Base-by-base conservation (phyloP, 2,888 invertebrate species). In the Beris chalybata region DNA sequence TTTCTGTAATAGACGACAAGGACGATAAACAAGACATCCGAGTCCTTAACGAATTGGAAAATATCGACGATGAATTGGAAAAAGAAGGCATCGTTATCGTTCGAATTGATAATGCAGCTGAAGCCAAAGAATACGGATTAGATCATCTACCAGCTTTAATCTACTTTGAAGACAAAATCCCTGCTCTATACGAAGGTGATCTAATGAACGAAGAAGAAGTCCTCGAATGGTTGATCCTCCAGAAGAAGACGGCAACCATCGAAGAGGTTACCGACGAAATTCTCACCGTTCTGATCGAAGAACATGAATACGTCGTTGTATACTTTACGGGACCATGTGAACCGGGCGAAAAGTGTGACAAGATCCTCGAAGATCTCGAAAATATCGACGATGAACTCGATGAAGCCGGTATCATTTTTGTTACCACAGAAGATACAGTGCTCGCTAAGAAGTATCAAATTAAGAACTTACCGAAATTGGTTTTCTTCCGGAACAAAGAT, bases 231-330 rank as follows among this genome's bases (percentile, higher is more conserved):
- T 70, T 81, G 69, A 72, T 94, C 70, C 87, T 93, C 72, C 94
- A 95, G 76, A 93, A 95, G 80, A 89, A 89, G 75, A 89, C 90
- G 1, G 94, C 94, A 7, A 95, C 95, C 5, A 95, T 95, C 74
- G 95, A 95, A 82, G 95, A 95, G 82, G 93, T 95, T 48, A 94
- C 94, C 4, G 95, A 95, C 78, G 94, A 95, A 82, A 94, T 95
- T 74, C 81, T 95, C 31, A 85, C 86, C 69, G 90, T 91, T 74
- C 84, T 95, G 31, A 92, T 95, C 73, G 91, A 91, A 71, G 92
- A 94, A 76, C 92, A 93, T 75, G 93, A 94, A 84, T 95, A 95
- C 78, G 94, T 95, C 50, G 93, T 93, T n/a, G 94, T 93, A 4
- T 94, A 93, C 79, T 95, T 95, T 82, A 93, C 93, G 78, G 93